Conservation (phyloP, 2,888 invertebrate species). For the Tipula confusa region DNA sequence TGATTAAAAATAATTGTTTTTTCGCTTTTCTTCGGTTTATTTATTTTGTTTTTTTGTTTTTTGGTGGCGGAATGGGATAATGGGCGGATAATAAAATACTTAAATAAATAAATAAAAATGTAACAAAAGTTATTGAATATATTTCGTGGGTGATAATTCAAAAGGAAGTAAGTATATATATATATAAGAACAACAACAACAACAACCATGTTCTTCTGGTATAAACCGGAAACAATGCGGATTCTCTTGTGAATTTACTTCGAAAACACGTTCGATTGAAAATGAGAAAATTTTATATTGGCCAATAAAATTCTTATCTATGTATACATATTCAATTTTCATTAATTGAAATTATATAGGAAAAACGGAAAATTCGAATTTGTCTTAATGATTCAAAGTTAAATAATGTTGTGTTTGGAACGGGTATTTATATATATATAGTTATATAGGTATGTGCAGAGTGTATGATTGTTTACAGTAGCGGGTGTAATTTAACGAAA, state of each 20-base stretch:
- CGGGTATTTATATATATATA: neutral
- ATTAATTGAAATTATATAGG: neutral
- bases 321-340: neutral
- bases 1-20: constrained; percentile 4
- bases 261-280: neutral
- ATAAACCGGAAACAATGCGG: constrained; percentile 6
- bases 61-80: neutral
- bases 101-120: constrained; percentile 4
- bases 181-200: neutral
- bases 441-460: neutral
- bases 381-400: neutral
- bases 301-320: neutral
- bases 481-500: neutral
- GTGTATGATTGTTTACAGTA: neutral
- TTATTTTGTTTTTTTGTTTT: neutral
- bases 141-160: constrained; percentile 12
- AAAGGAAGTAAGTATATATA: neutral
- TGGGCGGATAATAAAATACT: neutral
- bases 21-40: neutral
- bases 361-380: neutral
- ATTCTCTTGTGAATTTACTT: neutral
- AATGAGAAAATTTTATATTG: neutral
- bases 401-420: neutral
- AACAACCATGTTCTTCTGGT: neutral
- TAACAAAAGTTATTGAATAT: constrained; percentile 6